Base-by-base conservation (phyloP, 2,113 vertebrate species). In the Dicentrarchus labrax region DNA sequence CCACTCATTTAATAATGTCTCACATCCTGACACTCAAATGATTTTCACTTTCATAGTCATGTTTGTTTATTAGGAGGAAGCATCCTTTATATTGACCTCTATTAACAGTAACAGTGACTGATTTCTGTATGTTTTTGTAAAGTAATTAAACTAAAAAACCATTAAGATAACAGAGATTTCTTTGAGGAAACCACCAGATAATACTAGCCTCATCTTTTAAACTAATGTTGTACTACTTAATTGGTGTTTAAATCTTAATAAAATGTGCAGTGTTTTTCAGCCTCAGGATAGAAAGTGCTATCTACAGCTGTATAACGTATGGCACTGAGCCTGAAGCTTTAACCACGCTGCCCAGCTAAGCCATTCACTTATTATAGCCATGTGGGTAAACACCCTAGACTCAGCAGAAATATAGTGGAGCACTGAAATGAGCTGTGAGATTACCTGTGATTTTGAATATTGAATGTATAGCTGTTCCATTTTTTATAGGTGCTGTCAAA, bases 331-430 rank as follows among this genome's bases (percentile, higher is more conserved):
- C 88, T 62, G 67, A 50, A 84, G 83, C 72, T 78, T 79, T 79
- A 68, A 78, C 53, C 69, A 56, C 21, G 67, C 65, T 80, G 85
- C 57, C 83, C 13, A 61, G 61, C 76, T 78, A 54, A 76, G 77
- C 70, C 78, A 17, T 72, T 78, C 84, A 53, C 73, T 83, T 74
- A 74, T 89, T 77, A 82, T 68, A 51, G 82, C 83, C 53, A 57
- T 77, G 60, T 67, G 79, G 71, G 74, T 82, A 81, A 90, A 88
- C 79, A 79, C 68, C 41, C 69, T 54, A 17, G 79, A 90, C 81
- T 93, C 89, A 92, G 93, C 91, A 91, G 77, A 89, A 90, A 87
- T 56, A 47, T 38, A 51, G 67, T 60, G 64, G 70, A 48, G 72
- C 48, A 9, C 76, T 17, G 43, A 84, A 84, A 86, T 47, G 53